Evolutionary conservation across 2,888 invertebrate genomes (phyloP).

Genomic region (Branchellion lobata): DNA sequence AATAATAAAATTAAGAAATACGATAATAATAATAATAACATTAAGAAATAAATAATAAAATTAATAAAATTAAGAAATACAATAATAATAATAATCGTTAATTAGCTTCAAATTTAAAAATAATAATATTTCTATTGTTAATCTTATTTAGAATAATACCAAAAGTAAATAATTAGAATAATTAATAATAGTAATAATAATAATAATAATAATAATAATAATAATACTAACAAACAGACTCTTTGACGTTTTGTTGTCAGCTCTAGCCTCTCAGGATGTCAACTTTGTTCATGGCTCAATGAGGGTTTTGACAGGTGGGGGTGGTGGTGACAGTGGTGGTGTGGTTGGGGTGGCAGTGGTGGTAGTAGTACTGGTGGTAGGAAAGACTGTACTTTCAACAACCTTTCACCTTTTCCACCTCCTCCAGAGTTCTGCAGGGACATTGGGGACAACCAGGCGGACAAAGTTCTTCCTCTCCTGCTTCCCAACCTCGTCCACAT

Average conservation of each 20-base stretch:
- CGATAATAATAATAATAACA: too few species aligned
- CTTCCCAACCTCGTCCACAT: slow-evolving; percentile 73
- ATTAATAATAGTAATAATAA: too few species aligned
- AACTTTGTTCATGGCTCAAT: slow-evolving; percentile 72
- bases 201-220: too few species aligned
- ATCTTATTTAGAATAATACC: too few species aligned
- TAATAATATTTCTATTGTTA: too few species aligned
- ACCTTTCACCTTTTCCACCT: not conserved
- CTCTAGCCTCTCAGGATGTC: slow-evolving; percentile 66
- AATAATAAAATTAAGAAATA: too few species aligned
- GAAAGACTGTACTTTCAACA: not conserved
- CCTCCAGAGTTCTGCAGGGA: slow-evolving; percentile 69
- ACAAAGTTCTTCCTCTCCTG: slow-evolving; percentile 71
- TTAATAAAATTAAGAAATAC: too few species aligned
- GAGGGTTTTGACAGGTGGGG: slow-evolving; percentile 69
- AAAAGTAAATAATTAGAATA: not conserved
- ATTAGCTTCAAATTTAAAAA: too few species aligned
- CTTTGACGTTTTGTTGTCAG: slow-evolving; percentile 70
- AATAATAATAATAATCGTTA: too few species aligned
- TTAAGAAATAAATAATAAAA: too few species aligned
- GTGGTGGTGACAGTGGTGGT: not conserved
- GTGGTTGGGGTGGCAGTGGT: too few species aligned
- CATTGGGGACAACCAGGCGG: slow-evolving; percentile 69
- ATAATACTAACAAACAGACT: slow-evolving; percentile 59
- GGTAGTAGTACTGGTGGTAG: too few species aligned